Evolutionary conservation across 2,888 invertebrate species (phyloP).

Genomic region (Smittia sp.): DNA sequence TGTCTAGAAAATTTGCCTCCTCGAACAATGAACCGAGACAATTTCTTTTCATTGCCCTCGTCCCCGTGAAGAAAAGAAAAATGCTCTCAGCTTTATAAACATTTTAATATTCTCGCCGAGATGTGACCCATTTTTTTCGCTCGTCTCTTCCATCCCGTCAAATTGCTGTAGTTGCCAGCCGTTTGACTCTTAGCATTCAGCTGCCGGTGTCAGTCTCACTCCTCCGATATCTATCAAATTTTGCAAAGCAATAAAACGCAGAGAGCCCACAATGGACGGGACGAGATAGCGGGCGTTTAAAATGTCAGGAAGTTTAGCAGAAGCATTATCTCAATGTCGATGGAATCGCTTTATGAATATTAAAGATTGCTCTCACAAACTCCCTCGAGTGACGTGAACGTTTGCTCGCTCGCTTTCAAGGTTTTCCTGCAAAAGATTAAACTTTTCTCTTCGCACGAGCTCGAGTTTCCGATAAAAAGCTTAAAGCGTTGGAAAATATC

Average conservation of each 20-base stretch:
- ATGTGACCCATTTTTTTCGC: conserved; percentile 5
- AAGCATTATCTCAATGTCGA: not conserved
- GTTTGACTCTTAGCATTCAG: not conserved
- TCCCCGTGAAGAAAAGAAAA: conserved; percentile 4
- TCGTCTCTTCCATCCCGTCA: not conserved
- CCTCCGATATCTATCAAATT: not conserved
- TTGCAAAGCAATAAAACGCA: not conserved
- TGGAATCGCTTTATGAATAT: not conserved
- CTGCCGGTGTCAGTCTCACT: not conserved
- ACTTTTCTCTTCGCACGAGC: too few species aligned
- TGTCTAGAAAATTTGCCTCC: conserved; percentile 8
- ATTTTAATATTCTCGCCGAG: conserved; percentile 4
- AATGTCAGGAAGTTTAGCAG: not conserved
- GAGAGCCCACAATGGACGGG: not conserved
- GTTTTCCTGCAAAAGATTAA: too few species aligned
- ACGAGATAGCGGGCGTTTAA: not conserved
- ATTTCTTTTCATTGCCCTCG: not conserved
- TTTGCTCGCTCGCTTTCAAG: too few species aligned
- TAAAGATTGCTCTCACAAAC: too few species aligned
- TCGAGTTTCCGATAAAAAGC: too few species aligned
- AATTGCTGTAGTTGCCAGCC: not conserved
- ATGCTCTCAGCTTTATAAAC: conserved; percentile 3
- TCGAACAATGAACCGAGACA: conserved; percentile 1
- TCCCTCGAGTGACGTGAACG: too few species aligned
- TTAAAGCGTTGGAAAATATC: too few species aligned